phyloP scores from a whole-genome alignment of 2,888 invertebrate genomes.

The Drosophila mimetica region DNA sequence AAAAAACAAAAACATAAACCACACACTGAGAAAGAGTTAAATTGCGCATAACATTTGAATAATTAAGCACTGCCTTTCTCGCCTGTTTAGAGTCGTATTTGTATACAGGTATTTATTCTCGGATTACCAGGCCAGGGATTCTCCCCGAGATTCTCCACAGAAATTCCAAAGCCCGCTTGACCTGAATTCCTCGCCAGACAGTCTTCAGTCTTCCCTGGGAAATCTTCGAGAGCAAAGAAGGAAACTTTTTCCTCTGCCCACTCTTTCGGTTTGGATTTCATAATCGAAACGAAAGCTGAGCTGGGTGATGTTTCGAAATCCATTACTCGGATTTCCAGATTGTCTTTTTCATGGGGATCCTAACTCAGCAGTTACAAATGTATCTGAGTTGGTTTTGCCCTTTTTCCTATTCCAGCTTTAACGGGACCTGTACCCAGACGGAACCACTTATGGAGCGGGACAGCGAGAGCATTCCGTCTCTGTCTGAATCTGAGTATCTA shows the following conservation, averaged over 20 bases:
- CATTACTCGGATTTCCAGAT: constrained; percentile 39
- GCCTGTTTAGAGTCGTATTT: constrained; percentile 10
- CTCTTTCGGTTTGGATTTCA: constrained; percentile 51
- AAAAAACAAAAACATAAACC: constrained; percentile 25
- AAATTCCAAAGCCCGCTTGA: constrained; percentile 33
- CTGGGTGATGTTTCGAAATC: constrained; percentile 29
- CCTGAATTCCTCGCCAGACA: constrained; percentile 32
- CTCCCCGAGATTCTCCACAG: constrained; percentile 16
- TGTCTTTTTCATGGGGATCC: constrained; percentile 21
- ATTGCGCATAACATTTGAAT: constrained; percentile 64
- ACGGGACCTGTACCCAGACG: constrained; percentile 60
- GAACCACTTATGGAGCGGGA: constrained; percentile 21
- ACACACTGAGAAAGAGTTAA: constrained; percentile 25
- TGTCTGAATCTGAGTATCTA: constrained; percentile 5
- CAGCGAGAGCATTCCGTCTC: not conserved
- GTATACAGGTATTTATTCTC: not conserved
- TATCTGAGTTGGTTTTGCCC: constrained; percentile 46
- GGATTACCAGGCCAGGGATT: constrained; percentile 25
- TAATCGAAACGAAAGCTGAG: constrained; percentile 48
- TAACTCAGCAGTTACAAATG: constrained; percentile 10
- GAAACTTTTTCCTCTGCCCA: constrained; percentile 40
- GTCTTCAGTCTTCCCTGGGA: constrained; percentile 16
- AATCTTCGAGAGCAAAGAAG: constrained; percentile 24
- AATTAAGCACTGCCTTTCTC: constrained; percentile 47
- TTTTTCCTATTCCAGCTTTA: constrained; percentile 64